A percentile compares a stretch with the other conserved stretches of the same genome.
Evolutionary conservation across 2,888 invertebrate genomes (phyloP).

Genomic region (Diarsia dahlii): DNA sequence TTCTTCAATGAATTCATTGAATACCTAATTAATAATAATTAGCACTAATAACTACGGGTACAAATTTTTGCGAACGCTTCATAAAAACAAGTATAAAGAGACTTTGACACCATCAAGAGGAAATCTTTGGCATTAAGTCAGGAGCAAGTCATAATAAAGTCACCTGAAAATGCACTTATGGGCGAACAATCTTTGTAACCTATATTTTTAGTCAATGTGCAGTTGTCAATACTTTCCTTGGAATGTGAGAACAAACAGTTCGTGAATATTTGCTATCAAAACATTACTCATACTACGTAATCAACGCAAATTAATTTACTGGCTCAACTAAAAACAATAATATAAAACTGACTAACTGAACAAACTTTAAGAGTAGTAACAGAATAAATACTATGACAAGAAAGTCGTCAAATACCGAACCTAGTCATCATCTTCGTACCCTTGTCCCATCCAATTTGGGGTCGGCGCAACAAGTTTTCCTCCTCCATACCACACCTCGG

Average conservation of each 20-base stretch:
- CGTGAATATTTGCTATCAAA: not conserved
- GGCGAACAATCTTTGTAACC: not conserved
- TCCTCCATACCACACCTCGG: too few relatives aligned
- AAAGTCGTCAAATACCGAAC: conserved; percentile 6
- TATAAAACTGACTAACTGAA: conserved; percentile 1
- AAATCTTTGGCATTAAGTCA: not conserved
- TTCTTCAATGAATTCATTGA: conserved; percentile 1
- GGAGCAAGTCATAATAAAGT: not conserved
- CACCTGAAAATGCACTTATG: not conserved
- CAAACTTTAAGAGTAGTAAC: not conserved
- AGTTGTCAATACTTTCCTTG: not conserved
- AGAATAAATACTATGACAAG: conserved; percentile 4
- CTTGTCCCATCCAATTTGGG: too few relatives aligned
- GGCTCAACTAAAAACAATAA: not conserved
- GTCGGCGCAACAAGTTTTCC: too few relatives aligned
- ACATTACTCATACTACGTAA: not conserved
- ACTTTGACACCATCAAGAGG: not conserved
- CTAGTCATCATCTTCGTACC: not conserved
- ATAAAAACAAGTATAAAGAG: not conserved
- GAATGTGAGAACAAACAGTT: not conserved
- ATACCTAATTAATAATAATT: conserved; percentile 3
- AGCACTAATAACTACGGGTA: not conserved
- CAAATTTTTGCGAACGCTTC: not conserved
- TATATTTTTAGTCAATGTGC: not conserved
- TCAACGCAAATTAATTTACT: not conserved